These are phyloP conservation scores for Amblyraja radiata DNA, from an alignment of 2,797 vertebrate species.

Conservation along the genomic window DNA sequence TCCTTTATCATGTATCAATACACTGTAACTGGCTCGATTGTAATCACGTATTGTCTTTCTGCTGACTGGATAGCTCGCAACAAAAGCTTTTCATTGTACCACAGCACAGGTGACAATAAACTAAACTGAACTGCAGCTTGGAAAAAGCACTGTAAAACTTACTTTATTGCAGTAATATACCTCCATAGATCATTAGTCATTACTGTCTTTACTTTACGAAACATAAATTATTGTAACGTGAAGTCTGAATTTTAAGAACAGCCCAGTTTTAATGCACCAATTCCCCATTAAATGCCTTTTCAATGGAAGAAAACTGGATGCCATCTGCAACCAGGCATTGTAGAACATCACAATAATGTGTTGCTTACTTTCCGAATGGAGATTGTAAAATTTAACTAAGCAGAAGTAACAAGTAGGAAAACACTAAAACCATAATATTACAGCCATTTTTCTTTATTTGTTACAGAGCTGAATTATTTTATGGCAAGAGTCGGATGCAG, in stretches of 20 bases:
- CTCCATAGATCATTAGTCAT: background rate
- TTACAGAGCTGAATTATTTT: background rate
- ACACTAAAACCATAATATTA: background rate
- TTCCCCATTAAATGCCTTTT: constrained; percentile 4
- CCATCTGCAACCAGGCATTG: constrained; percentile 1
- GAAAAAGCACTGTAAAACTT: background rate
- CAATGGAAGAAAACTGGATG: background rate
- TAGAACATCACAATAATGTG: background rate
- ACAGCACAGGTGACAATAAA: no score
- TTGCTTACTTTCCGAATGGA: background rate
- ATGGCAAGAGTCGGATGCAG: background rate
- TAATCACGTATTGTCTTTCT: no score
- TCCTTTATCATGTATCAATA: no score
- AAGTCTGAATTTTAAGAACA: background rate
- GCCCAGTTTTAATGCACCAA: background rate
- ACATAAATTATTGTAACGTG: background rate
- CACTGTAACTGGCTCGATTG: no score
- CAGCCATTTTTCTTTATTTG: background rate
- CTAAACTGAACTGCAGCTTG: background rate
- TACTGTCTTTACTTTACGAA: background rate
- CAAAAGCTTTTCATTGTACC: no score
- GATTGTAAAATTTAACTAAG: background rate
- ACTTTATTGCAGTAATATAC: background rate
- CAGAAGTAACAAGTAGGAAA: background rate
- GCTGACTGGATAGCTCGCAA: no score